phyloP scores from a whole-genome alignment of 2,113 vertebrate genomes.

The Xiphophorus hellerii region DNA sequence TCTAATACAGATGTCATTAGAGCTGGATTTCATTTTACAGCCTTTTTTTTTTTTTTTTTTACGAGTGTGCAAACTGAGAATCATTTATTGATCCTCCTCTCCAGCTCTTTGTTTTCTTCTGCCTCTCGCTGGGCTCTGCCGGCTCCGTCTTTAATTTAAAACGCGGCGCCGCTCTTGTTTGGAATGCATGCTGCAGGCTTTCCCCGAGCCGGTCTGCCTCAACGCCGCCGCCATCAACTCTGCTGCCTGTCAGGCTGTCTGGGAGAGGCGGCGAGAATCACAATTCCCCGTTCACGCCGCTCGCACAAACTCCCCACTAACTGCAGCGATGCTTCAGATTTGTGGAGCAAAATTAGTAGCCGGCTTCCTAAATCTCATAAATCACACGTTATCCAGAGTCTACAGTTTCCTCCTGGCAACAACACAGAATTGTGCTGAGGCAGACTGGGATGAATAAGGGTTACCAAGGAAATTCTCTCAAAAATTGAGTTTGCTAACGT shows the following conservation, averaged over 20 bases:
- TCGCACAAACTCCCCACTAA: slow-evolving; percentile 8
- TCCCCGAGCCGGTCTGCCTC: slow-evolving; percentile 31
- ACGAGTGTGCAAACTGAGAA: slow-evolving; percentile 23
- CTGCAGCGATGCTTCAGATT: slow-evolving; percentile 29
- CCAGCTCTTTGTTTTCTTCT: slow-evolving; percentile 15
- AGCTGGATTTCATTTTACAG: slow-evolving; percentile 32
- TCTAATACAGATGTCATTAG: slow-evolving; percentile 38
- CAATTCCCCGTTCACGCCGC: slow-evolving; percentile 46
- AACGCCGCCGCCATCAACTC: slow-evolving; percentile 47
- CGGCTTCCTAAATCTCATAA: slow-evolving; percentile 44
- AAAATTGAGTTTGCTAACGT: slow-evolving; percentile 25
- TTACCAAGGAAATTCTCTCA: slow-evolving; percentile 19
- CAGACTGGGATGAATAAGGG: not conserved
- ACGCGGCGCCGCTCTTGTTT: slow-evolving; percentile 40
- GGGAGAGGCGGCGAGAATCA: slow-evolving; percentile 40
- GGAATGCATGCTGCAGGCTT: slow-evolving; percentile 55
- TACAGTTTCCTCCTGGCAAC: slow-evolving; percentile 29
- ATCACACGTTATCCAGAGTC: slow-evolving; percentile 30
- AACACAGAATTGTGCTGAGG: slow-evolving; percentile 23
- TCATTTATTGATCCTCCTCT: slow-evolving; percentile 52
- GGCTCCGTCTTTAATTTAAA: slow-evolving; percentile 49
- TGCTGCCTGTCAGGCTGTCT: slow-evolving; percentile 46
- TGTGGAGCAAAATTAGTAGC: slow-evolving; percentile 40
- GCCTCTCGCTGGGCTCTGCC: slow-evolving; percentile 13
- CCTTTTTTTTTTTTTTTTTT: slow-evolving; percentile 10